These are phyloP conservation scores for Sesamia inferens DNA, from an alignment of 2,888 invertebrate species.

Conservation along the genomic window DNA sequence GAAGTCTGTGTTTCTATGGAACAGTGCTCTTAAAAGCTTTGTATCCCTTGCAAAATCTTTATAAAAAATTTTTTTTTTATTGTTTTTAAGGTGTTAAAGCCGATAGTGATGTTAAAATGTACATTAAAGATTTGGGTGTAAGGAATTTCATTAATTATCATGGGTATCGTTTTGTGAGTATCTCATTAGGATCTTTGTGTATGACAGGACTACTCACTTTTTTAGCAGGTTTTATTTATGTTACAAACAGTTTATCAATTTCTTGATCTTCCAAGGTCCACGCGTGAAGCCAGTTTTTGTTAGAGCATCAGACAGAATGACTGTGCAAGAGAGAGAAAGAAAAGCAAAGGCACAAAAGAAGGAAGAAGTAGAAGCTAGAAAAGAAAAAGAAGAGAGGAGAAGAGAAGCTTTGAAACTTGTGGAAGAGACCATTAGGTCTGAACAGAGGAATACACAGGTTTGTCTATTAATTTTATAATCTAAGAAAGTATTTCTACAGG, in stretches of 20 bases:
- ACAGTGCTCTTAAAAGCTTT: background rate
- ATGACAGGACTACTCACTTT: background rate
- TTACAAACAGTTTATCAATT: background rate
- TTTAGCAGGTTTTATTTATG: background rate
- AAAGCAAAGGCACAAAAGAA: slow-evolving; percentile 96
- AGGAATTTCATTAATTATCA: background rate
- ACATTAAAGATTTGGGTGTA: background rate
- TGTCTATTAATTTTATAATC: background rate
- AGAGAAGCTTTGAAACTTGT: slow-evolving; percentile 96
- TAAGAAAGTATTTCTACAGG: background rate
- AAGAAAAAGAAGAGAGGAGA: slow-evolving; percentile 96
- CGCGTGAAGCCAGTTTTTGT: slow-evolving; percentile 98
- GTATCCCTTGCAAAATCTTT: background rate
- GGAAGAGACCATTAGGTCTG: slow-evolving; percentile 96
- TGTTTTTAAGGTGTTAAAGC: background rate
- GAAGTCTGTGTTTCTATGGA: background rate
- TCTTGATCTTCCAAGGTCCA: slow-evolving; percentile 90
- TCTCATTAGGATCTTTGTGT: background rate
- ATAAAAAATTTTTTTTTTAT: too few species aligned
- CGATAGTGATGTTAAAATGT: background rate
- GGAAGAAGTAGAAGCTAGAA: slow-evolving; percentile 94
- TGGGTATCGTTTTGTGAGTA: background rate
- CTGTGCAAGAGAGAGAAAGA: slow-evolving; percentile 98
- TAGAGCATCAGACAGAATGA: slow-evolving; percentile 97
- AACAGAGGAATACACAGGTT: slow-evolving; percentile 91